Evolutionary conservation across 2,797 vertebrate genomes (phyloP).

Genomic region (Tragopan temminckii): DNA sequence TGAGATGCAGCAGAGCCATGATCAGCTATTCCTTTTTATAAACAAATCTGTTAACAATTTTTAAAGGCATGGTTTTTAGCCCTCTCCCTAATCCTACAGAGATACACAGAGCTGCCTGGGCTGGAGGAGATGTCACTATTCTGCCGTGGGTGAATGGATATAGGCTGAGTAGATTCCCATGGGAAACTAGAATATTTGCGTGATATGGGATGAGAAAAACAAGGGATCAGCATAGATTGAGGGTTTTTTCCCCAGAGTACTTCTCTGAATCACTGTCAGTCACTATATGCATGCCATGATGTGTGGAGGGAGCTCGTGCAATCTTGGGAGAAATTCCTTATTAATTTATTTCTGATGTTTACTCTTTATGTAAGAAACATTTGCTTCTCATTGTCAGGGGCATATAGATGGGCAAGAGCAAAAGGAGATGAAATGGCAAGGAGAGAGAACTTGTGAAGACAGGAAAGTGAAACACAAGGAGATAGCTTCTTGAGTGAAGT

Average conservation of each 20-base stretch:
- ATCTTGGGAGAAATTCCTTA: neutral
- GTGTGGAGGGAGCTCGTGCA: neutral
- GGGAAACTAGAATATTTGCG: neutral
- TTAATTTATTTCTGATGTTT: neutral
- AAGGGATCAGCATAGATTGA: neutral
- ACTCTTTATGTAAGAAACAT: neutral
- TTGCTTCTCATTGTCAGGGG: neutral
- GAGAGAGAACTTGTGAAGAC: neutral
- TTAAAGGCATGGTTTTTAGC: constrained; percentile 15
- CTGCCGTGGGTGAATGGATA: neutral
- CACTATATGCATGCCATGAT: neutral
- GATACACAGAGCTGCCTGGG: neutral
- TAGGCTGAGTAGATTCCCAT: neutral
- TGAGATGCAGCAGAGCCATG: neutral
- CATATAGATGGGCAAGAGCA: neutral
- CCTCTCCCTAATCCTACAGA: neutral
- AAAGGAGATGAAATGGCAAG: neutral
- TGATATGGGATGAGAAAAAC: neutral
- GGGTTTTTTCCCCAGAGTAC: accelerated
- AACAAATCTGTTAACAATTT: constrained; percentile 41
- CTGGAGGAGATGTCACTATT: neutral
- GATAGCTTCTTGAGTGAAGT: neutral
- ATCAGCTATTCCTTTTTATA: neutral
- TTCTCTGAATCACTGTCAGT: neutral
- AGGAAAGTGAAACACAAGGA: neutral